Conservation (phyloP, 2,113 vertebrate genomes). For the Erythrocercus mccallii region DNA sequence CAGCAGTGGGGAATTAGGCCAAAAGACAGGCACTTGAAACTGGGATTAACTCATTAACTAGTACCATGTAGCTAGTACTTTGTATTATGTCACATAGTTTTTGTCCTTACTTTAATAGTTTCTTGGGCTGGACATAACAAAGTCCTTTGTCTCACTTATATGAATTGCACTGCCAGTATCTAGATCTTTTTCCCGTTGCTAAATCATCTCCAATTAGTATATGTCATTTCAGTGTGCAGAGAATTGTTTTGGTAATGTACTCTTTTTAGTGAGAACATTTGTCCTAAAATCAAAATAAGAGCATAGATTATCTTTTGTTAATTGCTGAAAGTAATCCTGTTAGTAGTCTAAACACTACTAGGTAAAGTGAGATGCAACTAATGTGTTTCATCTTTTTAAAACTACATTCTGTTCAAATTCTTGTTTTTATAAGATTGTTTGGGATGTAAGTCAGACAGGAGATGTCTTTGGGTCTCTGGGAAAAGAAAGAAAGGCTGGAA, state of each 20-base stretch:
- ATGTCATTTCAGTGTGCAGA: background rate
- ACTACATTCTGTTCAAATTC: background rate
- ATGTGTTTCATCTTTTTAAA: background rate
- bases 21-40: background rate
- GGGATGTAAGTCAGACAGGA: background rate
- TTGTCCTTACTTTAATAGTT: background rate
- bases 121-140: background rate
- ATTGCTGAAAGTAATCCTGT: background rate
- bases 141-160: background rate
- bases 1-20: background rate
- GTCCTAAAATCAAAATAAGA: background rate
- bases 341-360: background rate
- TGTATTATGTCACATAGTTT: rapidly evolving
- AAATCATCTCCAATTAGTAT: background rate
- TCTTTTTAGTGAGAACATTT: background rate
- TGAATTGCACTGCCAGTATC: background rate
- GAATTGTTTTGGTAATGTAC: background rate
- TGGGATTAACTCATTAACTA: background rate
- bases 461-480: background rate
- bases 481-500: background rate
- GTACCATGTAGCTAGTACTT: background rate
- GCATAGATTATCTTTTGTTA: background rate
- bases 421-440: background rate
- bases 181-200: background rate
- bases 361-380: background rate